Percentiles rank a stretch among this genome's conserved stretches.
These are phyloP conservation scores for Pempheris klunzingeri DNA, from an alignment of 2,797 vertebrate genomes.

Conservation along the genomic window DNA sequence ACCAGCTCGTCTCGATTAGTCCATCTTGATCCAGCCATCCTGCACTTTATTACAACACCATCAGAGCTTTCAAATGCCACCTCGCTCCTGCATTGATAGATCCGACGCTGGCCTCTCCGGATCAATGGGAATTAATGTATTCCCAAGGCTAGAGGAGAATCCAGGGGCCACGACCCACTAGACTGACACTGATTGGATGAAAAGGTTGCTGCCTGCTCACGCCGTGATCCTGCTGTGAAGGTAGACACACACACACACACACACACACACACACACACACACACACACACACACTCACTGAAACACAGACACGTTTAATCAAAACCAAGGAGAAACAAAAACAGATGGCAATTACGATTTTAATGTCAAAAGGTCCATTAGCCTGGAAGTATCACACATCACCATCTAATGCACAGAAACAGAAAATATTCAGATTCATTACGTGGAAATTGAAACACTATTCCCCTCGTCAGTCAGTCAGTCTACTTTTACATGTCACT, in stretches of 20 bases:
- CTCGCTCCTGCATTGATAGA: conserved; percentile 36
- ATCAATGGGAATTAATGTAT: conserved; percentile 31
- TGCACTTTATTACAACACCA: neutral
- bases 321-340: no score
- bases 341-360: neutral
- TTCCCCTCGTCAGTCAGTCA: no score
- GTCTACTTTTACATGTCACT: no score
- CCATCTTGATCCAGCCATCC: neutral
- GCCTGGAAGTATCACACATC: neutral
- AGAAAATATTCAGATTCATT: neutral
- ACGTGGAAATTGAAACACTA: neutral
- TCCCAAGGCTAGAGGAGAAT: conserved; percentile 34
- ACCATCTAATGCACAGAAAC: neutral
- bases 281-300: neutral
- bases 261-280: neutral
- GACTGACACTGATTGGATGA: conserved; percentile 20
- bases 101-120: conserved; percentile 5
- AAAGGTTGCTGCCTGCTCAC: conserved; percentile 3
- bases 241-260: neutral
- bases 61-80: conserved; percentile 36
- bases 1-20: neutral
- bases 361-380: neutral
- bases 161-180: conserved; percentile 11
- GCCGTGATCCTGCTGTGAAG: neutral
- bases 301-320: no score